Conservation (phyloP, 2,888 invertebrate genomes). For the Smittia aterrima region DNA sequence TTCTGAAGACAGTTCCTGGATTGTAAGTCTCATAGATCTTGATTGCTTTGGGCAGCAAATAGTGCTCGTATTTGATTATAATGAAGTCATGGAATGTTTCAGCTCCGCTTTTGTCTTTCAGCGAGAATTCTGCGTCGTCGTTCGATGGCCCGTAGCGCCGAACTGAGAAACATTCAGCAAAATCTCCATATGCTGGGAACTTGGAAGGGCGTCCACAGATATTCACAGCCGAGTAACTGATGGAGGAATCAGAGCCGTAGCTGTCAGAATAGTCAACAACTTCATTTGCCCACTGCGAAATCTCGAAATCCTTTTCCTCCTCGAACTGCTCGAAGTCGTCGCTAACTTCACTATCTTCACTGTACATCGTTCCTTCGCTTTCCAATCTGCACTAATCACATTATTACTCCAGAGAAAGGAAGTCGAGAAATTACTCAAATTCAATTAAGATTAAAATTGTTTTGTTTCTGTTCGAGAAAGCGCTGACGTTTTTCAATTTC, state of each 20-base stretch:
- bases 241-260: conserved; percentile 84
- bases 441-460: too few species aligned
- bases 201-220: conserved; percentile 79
- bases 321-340: too few species aligned
- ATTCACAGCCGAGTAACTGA: conserved; percentile 85
- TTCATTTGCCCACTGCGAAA: conserved; percentile 76
- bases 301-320: conserved; percentile 36
- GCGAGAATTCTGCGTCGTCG: conserved; percentile 67
- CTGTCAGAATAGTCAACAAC: conserved; percentile 84
- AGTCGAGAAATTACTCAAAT: background rate
- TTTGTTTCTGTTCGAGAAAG: too few species aligned
- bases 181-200: conserved; percentile 63
- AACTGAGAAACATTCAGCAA: conserved; percentile 48
- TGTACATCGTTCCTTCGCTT: too few species aligned
- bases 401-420: background rate
- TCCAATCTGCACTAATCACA: too few species aligned
- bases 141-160: conserved; percentile 79
- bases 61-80: conserved; percentile 53
- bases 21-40: conserved; percentile 82
- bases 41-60: conserved; percentile 55
- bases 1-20: conserved; percentile 77
- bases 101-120: conserved; percentile 66
- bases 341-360: too few species aligned
- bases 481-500: too few species aligned
- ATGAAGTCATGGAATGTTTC: conserved; percentile 74